Evolutionary conservation across 1,140 invertebrate species (phyloP).

Genomic region (Platorchestia sp.): DNA sequence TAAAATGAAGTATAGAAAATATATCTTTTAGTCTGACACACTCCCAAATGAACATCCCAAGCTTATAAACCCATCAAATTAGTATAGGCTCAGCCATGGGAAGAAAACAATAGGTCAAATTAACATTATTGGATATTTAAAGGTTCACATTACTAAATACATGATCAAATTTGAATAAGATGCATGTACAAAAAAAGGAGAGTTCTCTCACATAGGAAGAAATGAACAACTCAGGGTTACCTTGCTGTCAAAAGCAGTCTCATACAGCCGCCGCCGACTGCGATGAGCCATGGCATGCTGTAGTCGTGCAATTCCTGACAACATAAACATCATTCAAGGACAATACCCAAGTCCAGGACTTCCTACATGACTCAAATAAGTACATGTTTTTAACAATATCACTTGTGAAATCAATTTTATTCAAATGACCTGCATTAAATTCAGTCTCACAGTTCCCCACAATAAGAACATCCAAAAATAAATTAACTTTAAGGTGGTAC

Average conservation of each 20-base stretch:
- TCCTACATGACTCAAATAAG: no score
- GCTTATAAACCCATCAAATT: background rate
- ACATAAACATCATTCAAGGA: background rate
- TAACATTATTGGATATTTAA: background rate
- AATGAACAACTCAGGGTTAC: constrained; percentile 70
- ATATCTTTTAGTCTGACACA: background rate
- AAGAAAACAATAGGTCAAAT: background rate
- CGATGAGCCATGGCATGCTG: constrained; percentile 73
- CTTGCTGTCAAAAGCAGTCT: constrained; percentile 90
- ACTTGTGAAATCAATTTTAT: background rate
- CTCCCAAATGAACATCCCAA: no score
- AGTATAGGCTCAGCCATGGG: background rate
- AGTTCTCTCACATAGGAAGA: no score
- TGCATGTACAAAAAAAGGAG: background rate
- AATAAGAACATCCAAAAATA: no score
- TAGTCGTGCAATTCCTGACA: background rate
- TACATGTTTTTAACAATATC: no score
- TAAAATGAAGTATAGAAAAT: background rate
- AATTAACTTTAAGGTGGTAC: no score
- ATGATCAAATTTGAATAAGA: background rate
- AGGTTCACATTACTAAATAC: background rate
- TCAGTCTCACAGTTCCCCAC: no score
- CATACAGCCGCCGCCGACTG: constrained; percentile 81
- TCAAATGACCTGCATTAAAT: background rate
- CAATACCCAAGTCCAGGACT: background rate